Percentiles rank a stretch among this genome's conserved stretches.
phyloP scores from a whole-genome alignment of 2,113 vertebrate genomes.

The Azemiops feae region DNA sequence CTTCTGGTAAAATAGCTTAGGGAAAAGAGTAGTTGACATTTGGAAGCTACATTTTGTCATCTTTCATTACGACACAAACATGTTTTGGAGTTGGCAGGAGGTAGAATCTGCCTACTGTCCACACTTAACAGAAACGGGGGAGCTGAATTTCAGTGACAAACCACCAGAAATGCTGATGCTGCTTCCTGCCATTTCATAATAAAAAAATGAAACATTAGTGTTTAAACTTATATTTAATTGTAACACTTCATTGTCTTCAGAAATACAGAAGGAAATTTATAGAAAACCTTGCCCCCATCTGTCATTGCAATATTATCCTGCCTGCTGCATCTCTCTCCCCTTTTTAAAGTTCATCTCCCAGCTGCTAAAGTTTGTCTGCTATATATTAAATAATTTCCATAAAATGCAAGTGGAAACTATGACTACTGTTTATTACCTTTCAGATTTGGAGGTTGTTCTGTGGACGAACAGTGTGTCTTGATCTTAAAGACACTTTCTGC shows the following conservation, averaged over 20 bases:
- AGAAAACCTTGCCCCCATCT: not conserved
- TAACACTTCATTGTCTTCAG: not conserved
- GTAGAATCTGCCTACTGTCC: not conserved
- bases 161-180: not conserved
- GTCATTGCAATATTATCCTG: not conserved
- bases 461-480: conserved; percentile 77
- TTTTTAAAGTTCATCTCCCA: not conserved
- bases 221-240: not conserved
- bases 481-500: conserved; percentile 81
- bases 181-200: not conserved
- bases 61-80: not conserved
- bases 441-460: conserved; percentile 78
- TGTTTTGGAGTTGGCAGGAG: not conserved
- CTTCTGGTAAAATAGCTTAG: not conserved
- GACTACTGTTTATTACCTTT: conserved; percentile 47
- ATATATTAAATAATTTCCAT: conserved; percentile 2
- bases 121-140: not conserved
- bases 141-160: not conserved
- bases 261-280: not conserved
- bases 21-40: not conserved
- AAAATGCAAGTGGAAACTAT: not conserved
- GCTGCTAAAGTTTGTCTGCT: not conserved
- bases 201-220: not conserved
- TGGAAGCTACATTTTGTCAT: not conserved
- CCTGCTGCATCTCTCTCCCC: not conserved